phyloP scores from a whole-genome alignment of 2,888 invertebrate genomes.

The Megalurothrips usitatus region DNA sequence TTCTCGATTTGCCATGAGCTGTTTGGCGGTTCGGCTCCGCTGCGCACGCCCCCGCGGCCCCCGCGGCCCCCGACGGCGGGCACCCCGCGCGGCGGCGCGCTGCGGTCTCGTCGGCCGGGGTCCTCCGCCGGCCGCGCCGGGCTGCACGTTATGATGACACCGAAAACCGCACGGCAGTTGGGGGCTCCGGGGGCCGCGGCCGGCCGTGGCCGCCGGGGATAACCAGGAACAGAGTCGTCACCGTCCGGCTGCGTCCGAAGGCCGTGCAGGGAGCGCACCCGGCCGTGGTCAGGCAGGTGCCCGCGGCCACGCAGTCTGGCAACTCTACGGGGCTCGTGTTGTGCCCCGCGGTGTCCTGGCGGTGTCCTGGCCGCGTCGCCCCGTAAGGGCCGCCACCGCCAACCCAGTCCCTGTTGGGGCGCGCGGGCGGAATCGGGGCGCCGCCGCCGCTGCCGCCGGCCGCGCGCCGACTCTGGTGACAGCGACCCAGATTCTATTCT shows the following conservation, averaged over 20 bases:
- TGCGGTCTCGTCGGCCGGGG: too few species aligned
- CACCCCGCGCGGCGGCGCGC: not conserved
- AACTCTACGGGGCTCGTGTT: too few species aligned
- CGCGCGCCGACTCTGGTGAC: not conserved
- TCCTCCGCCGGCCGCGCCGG: not conserved
- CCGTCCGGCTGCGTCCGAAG: too few species aligned
- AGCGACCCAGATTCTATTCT: constrained; percentile 24
- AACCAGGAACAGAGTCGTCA: not conserved
- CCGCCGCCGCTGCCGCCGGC: not conserved
- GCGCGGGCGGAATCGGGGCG: too few species aligned
- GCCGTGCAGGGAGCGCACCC: too few species aligned
- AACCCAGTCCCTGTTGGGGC: not conserved
- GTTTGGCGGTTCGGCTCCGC: not conserved
- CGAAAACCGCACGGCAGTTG: not conserved
- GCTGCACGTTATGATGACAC: not conserved
- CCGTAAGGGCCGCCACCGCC: not conserved
- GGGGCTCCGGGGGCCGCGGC: not conserved
- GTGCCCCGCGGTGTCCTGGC: too few species aligned
- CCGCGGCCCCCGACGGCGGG: not conserved
- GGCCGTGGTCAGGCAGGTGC: too few species aligned
- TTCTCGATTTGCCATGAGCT: constrained; percentile 6
- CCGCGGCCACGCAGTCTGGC: too few species aligned
- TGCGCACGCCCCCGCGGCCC: not conserved
- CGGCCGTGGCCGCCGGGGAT: not conserved
- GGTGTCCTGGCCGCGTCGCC: not conserved